A percentile compares a stretch with the other conserved stretches of the same genome.
Evolutionary conservation across 2,113 vertebrate species (phyloP).

Genomic region (Spea bombifrons): DNA sequence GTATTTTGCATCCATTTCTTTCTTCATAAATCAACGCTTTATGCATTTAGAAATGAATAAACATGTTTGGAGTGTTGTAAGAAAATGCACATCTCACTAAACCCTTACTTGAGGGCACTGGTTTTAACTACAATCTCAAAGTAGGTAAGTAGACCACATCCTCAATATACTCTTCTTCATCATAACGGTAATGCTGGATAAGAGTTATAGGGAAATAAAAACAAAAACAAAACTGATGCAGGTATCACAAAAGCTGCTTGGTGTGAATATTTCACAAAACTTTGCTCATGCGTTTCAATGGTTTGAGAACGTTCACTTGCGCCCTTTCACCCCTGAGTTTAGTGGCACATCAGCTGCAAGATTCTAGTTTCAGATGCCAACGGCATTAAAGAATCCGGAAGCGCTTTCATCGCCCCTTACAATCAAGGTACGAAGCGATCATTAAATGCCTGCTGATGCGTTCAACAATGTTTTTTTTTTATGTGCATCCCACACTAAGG

Average conservation of each 20-base stretch:
- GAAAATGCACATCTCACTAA: too few relatives aligned
- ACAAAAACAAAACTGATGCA: constrained; percentile 26
- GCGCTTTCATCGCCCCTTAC: background rate
- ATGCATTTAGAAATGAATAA: too few relatives aligned
- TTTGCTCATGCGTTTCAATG: constrained; percentile 44
- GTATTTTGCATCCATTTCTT: too few relatives aligned
- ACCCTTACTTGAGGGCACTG: too few relatives aligned
- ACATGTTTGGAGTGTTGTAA: too few relatives aligned
- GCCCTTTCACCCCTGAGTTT: constrained; percentile 48
- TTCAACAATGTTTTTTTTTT: background rate
- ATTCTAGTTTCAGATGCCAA: background rate
- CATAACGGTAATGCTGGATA: constrained; percentile 16
- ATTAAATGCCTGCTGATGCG: too few relatives aligned
- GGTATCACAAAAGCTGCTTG: constrained; percentile 26
- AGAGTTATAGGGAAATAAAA: constrained; percentile 18
- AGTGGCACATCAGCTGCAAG: constrained; percentile 12
- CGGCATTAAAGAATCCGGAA: background rate
- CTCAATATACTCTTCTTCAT: too few relatives aligned
- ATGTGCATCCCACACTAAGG: constrained; percentile 15
- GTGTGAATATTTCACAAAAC: constrained; percentile 16
- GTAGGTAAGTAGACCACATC: too few relatives aligned
- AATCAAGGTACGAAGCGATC: background rate
- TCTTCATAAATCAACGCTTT: too few relatives aligned
- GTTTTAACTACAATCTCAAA: too few relatives aligned
- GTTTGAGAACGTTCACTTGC: constrained; percentile 15